Conservation (phyloP, 2,113 vertebrate species). For the Ramphastos sulfuratus region DNA sequence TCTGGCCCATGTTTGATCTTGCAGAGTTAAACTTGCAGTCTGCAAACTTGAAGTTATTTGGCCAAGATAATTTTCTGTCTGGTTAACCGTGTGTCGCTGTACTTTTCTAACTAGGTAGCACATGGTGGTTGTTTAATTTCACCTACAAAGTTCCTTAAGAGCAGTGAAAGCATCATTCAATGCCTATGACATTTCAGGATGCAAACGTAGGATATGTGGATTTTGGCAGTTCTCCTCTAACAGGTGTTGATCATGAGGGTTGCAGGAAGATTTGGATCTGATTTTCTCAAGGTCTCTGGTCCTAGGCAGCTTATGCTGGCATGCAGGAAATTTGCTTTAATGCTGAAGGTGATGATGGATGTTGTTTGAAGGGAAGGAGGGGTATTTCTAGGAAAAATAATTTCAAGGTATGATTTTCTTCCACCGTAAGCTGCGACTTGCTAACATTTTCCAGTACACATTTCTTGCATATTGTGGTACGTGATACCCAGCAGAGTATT, state of each 20-base stretch:
- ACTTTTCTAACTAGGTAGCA: neutral
- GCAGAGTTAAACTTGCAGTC: too few relatives aligned
- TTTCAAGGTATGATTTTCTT: constrained; percentile 8
- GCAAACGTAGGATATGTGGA: neutral
- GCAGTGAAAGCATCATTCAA: neutral
- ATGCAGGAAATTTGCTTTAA: neutral
- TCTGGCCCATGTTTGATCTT: neutral
- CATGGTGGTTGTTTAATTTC: neutral
- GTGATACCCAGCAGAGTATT: neutral
- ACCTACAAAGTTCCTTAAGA: neutral
- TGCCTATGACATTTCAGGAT: neutral
- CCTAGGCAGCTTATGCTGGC: neutral
- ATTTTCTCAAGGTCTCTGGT: neutral
- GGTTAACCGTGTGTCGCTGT: neutral
- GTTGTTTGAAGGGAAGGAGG: neutral
- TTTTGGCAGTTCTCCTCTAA: neutral
- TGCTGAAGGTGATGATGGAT: neutral
- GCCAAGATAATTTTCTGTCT: neutral
- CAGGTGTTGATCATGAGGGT: neutral
- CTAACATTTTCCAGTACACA: neutral
- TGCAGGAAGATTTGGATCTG: neutral
- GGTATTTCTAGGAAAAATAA: constrained; percentile 13
- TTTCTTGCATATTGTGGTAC: neutral
- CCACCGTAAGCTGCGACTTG: neutral
- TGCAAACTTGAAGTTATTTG: neutral